phyloP scores from a whole-genome alignment of 2,888 invertebrate species.

The Napeogenes sylphis region DNA sequence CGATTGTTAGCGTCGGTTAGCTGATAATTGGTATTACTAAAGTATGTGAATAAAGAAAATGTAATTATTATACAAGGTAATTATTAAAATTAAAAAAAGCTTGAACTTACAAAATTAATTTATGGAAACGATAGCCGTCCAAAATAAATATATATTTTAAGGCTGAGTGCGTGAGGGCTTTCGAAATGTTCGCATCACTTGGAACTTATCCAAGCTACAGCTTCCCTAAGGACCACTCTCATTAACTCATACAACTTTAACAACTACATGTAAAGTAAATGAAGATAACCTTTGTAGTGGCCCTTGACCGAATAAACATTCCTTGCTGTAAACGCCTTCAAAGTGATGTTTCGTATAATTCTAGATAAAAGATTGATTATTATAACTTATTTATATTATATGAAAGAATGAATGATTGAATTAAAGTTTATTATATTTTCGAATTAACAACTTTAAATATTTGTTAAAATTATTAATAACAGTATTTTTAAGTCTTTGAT shows the following conservation, averaged over 20 bases:
- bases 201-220: slow-evolving; percentile 35
- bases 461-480: too few relatives aligned
- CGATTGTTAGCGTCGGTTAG: too few relatives aligned
- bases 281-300: neutral
- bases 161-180: slow-evolving; percentile 1
- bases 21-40: too few relatives aligned
- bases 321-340: neutral
- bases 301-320: neutral
- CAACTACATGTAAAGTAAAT: slow-evolving; percentile 22
- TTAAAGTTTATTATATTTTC: too few relatives aligned
- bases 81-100: neutral
- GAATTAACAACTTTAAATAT: too few relatives aligned
- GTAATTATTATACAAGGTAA: too few relatives aligned
- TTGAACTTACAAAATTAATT: slow-evolving; percentile 1
- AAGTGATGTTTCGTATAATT: too few relatives aligned
- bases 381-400: too few relatives aligned
- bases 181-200: slow-evolving; percentile 26
- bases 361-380: too few relatives aligned
- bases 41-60: too few relatives aligned
- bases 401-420: too few relatives aligned
- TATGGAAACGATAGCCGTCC: neutral
- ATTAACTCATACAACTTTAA: slow-evolving; percentile 51
- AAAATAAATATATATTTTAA: neutral
- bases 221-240: slow-evolving; percentile 42
- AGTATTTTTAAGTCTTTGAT: too few relatives aligned